Conservation (phyloP, 2,888 invertebrate genomes). For the Sturmia bella region DNA sequence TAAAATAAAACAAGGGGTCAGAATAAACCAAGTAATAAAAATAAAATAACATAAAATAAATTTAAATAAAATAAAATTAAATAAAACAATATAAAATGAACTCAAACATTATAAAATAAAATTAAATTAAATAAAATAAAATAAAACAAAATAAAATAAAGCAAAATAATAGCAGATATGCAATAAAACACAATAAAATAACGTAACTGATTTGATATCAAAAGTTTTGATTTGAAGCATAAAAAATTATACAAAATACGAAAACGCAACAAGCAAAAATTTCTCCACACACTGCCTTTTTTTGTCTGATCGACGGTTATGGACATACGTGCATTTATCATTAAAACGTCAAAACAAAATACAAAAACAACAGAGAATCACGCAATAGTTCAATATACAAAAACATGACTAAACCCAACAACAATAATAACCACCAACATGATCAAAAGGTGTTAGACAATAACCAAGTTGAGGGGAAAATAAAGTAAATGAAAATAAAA, state of each 20-base stretch:
- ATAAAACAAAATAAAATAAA: no score
- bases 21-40: no score
- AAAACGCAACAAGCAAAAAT: not conserved
- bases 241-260: not conserved
- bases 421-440: constrained; percentile 43
- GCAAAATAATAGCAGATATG: no score
- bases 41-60: no score
- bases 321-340: constrained; percentile 44
- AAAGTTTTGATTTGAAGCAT: not conserved
- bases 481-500: not conserved
- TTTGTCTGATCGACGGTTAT: constrained; percentile 21
- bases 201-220: not conserved
- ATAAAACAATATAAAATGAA: no score
- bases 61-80: no score
- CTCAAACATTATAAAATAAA: no score
- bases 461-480: not conserved
- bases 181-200: no score
- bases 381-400: constrained; percentile 62
- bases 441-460: constrained; percentile 51
- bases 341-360: constrained; percentile 34
- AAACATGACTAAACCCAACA: constrained; percentile 52
- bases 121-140: no score
- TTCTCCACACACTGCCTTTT: constrained; percentile 6
- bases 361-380: constrained; percentile 51
- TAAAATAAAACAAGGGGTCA: no score